A percentile compares a stretch with the other conserved stretches of the same genome.
These are phyloP conservation scores for Serilophus lunatus DNA, from an alignment of 2,113 vertebrate species.

Conservation along the genomic window DNA sequence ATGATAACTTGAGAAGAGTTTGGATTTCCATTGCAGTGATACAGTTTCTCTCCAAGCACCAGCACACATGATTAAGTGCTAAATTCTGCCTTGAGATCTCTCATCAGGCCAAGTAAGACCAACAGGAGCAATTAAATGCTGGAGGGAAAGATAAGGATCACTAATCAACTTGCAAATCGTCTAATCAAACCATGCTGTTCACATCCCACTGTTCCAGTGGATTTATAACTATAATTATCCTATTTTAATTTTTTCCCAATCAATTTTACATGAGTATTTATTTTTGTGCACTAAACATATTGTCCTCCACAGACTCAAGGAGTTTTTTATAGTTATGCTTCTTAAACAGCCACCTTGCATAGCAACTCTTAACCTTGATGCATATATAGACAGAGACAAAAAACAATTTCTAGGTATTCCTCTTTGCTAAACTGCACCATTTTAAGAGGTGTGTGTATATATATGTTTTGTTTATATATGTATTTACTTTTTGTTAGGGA, in stretches of 20 bases:
- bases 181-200: constrained; percentile 49
- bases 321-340: constrained; percentile 26
- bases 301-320: constrained; percentile 2
- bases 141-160: constrained; percentile 45
- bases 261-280: constrained; percentile 59
- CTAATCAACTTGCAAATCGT: constrained; percentile 65
- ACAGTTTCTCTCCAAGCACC: accelerated
- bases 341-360: constrained; percentile 16
- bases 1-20: not conserved
- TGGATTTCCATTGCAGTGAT: accelerated
- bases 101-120: constrained; percentile 40
- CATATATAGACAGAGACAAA: not conserved
- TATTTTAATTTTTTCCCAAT: constrained; percentile 59
- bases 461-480: not conserved
- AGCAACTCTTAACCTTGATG: constrained; percentile 18
- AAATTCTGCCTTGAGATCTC: not conserved
- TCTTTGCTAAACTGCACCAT: not conserved
- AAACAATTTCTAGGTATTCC: not conserved
- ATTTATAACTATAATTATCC: constrained; percentile 57
- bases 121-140: constrained; percentile 29
- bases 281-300: constrained; percentile 34
- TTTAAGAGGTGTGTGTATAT: not conserved
- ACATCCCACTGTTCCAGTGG: constrained; percentile 43
- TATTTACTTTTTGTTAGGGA: not conserved
- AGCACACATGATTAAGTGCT: not conserved